Conservation (phyloP, 2,113 vertebrate species). For the Rhinopithecus roxellana region DNA sequence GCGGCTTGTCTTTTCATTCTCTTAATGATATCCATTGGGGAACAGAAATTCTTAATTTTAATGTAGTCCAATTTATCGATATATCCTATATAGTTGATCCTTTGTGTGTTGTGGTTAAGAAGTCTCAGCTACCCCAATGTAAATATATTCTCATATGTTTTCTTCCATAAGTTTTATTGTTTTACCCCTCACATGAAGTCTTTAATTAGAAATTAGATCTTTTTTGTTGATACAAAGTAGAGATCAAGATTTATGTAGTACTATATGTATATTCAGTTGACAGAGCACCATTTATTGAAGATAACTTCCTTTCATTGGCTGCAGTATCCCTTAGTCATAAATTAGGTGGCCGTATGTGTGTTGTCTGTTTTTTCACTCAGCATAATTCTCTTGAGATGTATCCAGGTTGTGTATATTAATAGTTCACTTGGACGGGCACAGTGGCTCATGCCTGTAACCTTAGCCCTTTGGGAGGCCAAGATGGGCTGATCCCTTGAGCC, state of each 20-base stretch:
- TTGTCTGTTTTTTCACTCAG: not conserved
- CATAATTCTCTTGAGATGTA: not conserved
- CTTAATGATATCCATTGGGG: not conserved
- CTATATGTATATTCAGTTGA: not conserved
- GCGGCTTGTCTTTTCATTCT: not conserved
- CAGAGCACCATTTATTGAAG: not conserved
- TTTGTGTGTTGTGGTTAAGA: not conserved
- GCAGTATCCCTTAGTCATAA: not conserved
- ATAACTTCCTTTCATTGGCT: not conserved
- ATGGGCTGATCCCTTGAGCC: too few relatives aligned
- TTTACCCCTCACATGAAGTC: not conserved
- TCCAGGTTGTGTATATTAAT: not conserved
- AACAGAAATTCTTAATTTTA: not conserved
- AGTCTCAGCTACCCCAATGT: not conserved
- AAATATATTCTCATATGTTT: not conserved
- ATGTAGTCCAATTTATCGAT: not conserved
- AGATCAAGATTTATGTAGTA: not conserved
- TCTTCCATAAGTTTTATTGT: not conserved
- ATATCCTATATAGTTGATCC: not conserved
- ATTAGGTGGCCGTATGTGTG: not conserved
- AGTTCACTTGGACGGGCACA: not conserved
- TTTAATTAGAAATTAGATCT: not conserved
- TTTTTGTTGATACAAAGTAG: not conserved
- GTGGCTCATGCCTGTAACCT: too few relatives aligned
- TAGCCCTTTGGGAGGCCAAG: too few relatives aligned